Conservation (phyloP, 2,113 vertebrate species). For the Ptychochromis oligacanthus region DNA sequence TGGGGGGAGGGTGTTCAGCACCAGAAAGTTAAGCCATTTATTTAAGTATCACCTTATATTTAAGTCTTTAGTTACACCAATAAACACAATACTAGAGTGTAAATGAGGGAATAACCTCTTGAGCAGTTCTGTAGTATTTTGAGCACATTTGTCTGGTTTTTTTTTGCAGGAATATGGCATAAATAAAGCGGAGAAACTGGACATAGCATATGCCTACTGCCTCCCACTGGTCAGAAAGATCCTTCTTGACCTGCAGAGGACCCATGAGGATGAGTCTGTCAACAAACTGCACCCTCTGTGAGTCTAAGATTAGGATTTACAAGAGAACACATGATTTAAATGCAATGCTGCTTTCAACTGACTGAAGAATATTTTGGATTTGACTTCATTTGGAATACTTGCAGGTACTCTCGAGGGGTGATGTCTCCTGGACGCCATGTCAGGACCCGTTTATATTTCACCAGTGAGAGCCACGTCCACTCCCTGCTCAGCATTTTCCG, state of each 20-base stretch:
- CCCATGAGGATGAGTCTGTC: slow-evolving; percentile 97
- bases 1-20: too few species aligned
- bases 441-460: slow-evolving; percentile 95
- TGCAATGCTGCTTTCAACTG: accelerated
- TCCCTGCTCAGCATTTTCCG: slow-evolving; percentile 96
- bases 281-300: slow-evolving; percentile 97
- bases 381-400: not conserved
- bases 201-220: slow-evolving; percentile 96
- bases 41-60: too few species aligned
- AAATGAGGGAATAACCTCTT: not conserved
- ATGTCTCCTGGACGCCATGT: slow-evolving; percentile 96
- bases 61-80: too few species aligned
- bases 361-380: not conserved
- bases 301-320: slow-evolving; percentile 22
- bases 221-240: slow-evolving; percentile 96
- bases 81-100: not conserved
- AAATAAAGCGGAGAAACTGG: slow-evolving; percentile 93
- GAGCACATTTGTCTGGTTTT: not conserved
- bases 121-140: not conserved
- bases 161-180: slow-evolving; percentile 92
- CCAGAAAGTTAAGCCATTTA: not conserved
- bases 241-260: slow-evolving; percentile 94
- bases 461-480: slow-evolving; percentile 97
- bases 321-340: not conserved
- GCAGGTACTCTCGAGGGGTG: slow-evolving; percentile 95